Percentiles rank a stretch among this genome's conserved stretches.
Conservation (phyloP, 2,888 invertebrate species). For the Tachystola acroxantha region DNA sequence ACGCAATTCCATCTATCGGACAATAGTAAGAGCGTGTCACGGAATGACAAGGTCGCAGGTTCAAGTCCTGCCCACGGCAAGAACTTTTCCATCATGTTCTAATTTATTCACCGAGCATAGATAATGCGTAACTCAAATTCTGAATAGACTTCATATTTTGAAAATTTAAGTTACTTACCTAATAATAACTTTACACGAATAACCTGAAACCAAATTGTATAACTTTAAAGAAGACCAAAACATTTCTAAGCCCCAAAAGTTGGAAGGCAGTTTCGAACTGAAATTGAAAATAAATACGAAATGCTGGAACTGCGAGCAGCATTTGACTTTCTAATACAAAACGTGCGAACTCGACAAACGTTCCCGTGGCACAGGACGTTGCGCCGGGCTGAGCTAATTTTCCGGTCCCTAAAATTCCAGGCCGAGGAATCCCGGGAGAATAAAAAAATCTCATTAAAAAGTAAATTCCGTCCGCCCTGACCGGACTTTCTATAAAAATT, state of each 20-base stretch:
- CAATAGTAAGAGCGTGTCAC: too few species aligned
- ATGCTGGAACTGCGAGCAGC: not conserved
- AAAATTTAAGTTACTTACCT: too few species aligned
- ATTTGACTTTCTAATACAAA: conserved; percentile 2
- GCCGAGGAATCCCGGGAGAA: not conserved
- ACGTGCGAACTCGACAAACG: conserved; percentile 3
- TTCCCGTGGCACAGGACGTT: not conserved
- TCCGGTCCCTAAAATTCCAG: conserved; percentile 11
- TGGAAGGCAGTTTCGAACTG: not conserved
- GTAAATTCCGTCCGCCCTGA: conserved; percentile 1
- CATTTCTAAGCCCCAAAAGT: not conserved
- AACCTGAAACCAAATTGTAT: too few species aligned
- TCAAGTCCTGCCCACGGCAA: too few species aligned
- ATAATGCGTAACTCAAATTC: too few species aligned
- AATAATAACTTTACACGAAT: too few species aligned
- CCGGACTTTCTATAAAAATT: not conserved
- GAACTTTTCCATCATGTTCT: too few species aligned
- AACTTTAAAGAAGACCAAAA: too few species aligned
- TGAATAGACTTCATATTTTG: too few species aligned
- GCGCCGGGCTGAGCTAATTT: conserved; percentile 10
- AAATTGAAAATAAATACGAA: not conserved
- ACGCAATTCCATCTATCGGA: too few species aligned
- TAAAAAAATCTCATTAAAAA: conserved; percentile 11
- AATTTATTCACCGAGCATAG: too few species aligned
- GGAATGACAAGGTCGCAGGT: too few species aligned